Conservation (phyloP, 2,888 invertebrate genomes). For the Cephus rjabovi region DNA sequence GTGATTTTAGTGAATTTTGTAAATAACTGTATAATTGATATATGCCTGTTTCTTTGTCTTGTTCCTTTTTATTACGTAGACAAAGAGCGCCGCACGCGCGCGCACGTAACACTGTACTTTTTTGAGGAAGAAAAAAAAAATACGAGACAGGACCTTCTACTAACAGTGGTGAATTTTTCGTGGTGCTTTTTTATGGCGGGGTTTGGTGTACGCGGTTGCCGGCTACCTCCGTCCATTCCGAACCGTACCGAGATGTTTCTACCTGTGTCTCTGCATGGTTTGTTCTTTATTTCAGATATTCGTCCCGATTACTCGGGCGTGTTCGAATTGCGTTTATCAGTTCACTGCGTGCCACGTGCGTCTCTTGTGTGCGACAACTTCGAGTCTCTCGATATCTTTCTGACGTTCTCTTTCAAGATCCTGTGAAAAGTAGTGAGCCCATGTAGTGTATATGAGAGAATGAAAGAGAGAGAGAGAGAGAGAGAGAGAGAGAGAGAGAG, state of each 20-base stretch:
- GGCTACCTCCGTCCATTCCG: constrained; percentile 52
- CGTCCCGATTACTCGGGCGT: constrained; percentile 12
- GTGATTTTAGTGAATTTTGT: background rate
- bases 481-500: background rate
- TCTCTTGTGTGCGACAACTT: background rate
- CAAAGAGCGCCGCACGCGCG: constrained; percentile 13
- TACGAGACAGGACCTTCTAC: constrained; percentile 48
- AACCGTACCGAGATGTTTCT: background rate
- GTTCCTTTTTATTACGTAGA: constrained; percentile 13
- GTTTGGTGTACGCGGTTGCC: constrained; percentile 66
- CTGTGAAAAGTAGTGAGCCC: background rate
- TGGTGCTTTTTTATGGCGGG: constrained; percentile 52
- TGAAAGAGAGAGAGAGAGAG: background rate
- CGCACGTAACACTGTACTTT: constrained; percentile 15
- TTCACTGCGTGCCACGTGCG: background rate
- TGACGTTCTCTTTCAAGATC: background rate
- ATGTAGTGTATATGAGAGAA: background rate
- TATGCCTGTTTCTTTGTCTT: background rate
- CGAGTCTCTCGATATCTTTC: background rate
- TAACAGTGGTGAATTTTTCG: constrained; percentile 56
- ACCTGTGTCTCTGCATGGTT: constrained; percentile 27
- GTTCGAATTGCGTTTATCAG: background rate
- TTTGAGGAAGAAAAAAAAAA: constrained; percentile 7
- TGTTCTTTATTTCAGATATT: constrained; percentile 34
- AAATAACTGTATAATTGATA: background rate